These are phyloP conservation scores for Parnassius orleans DNA, from an alignment of 2,888 invertebrate genomes.

Conservation along the genomic window DNA sequence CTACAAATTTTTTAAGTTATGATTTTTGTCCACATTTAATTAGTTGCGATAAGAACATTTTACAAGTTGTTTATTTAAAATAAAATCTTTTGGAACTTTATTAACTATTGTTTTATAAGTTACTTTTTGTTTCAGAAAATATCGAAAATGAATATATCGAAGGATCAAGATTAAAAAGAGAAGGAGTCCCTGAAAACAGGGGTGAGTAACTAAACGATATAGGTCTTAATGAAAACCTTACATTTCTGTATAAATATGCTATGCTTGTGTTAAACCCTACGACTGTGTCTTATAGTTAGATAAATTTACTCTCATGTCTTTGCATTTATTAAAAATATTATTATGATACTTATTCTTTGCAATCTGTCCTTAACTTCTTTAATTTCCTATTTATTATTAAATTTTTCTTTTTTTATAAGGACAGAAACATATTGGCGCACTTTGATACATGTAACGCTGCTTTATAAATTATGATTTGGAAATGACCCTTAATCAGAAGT, in stretches of 20 bases:
- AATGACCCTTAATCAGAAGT: too few species aligned
- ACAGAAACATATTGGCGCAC: conserved; percentile 6
- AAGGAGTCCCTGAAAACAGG: conserved; percentile 75
- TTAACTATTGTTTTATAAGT: not conserved
- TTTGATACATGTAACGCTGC: too few species aligned
- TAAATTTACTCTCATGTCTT: conserved; percentile 30
- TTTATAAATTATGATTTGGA: too few species aligned
- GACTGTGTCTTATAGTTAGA: conserved; percentile 24
- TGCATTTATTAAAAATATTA: conserved; percentile 27
- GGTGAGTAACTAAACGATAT: conserved; percentile 51
- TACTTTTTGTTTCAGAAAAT: conserved; percentile 63
- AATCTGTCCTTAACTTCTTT: conserved; percentile 9
- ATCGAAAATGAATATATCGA: conserved; percentile 65
- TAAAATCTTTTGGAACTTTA: too few species aligned
- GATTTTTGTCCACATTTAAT: too few species aligned
- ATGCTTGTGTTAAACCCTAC: conserved; percentile 29
- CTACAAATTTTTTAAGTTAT: too few species aligned
- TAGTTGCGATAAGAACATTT: too few species aligned
- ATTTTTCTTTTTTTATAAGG: conserved; percentile 6
- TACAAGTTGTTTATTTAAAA: too few species aligned
- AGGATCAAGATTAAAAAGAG: conserved; percentile 71
- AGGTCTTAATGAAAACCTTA: too few species aligned
- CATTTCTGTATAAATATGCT: conserved; percentile 30
- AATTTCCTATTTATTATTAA: conserved; percentile 8
- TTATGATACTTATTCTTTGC: conserved; percentile 17